Percentiles rank a stretch among this genome's conserved stretches.
These are phyloP conservation scores for Andrena camellia DNA, from an alignment of 2,888 invertebrate genomes.

Conservation along the genomic window DNA sequence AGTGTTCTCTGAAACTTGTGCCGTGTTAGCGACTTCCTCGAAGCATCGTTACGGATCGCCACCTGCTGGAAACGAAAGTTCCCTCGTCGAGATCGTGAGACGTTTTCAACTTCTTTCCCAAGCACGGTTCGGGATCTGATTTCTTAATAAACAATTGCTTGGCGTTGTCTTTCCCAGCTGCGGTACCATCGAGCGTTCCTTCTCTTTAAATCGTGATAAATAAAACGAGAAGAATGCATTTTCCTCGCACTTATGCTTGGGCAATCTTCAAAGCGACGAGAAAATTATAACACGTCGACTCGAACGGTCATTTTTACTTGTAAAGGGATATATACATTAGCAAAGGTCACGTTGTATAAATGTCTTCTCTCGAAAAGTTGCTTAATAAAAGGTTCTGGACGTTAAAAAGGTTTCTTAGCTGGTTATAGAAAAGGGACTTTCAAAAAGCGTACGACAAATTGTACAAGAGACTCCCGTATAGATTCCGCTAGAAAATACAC, in stretches of 20 bases:
- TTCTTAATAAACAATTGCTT: slow-evolving; percentile 1
- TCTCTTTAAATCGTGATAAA: background rate
- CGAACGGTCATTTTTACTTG: background rate
- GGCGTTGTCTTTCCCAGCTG: background rate
- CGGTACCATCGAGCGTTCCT: background rate
- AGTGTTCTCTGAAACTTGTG: slow-evolving; percentile 29
- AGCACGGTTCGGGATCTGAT: background rate
- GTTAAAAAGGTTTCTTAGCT: background rate
- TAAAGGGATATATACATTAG: background rate
- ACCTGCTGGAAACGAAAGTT: slow-evolving; percentile 6
- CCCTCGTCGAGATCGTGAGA: background rate
- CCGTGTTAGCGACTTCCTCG: slow-evolving; percentile 14
- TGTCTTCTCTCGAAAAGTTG: slow-evolving; percentile 2
- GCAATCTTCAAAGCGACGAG: background rate
- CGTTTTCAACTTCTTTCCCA: background rate
- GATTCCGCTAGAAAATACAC: slow-evolving; percentile 4
- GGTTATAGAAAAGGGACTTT: slow-evolving; percentile 21
- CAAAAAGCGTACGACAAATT: slow-evolving; percentile 28
- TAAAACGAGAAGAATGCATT: background rate
- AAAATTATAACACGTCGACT: slow-evolving; percentile 19
- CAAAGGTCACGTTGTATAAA: slow-evolving; percentile 16
- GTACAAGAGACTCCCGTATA: background rate
- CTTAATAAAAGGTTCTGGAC: background rate
- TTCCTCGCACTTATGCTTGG: background rate
- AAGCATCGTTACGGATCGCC: slow-evolving; percentile 9